Conservation (phyloP, 2,113 vertebrate genomes). For the Herpetotheres cachinnans region DNA sequence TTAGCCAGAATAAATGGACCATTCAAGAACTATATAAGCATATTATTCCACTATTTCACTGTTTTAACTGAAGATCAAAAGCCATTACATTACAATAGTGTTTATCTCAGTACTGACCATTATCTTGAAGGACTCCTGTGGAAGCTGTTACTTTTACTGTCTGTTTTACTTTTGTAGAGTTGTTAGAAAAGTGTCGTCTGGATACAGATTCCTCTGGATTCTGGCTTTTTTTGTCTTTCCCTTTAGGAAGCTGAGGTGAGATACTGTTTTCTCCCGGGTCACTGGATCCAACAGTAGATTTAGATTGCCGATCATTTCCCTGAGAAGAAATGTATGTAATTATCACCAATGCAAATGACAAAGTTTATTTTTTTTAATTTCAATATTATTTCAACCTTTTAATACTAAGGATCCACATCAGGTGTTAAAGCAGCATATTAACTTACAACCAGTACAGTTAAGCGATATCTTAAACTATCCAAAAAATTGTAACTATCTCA, state of each 20-base stretch:
- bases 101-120: constrained; percentile 70
- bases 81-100: not conserved
- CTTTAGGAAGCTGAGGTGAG: constrained; percentile 72
- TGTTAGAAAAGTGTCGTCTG: constrained; percentile 74
- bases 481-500: not conserved
- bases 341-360: not conserved
- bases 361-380: not conserved
- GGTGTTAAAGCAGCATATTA: not conserved
- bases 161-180: constrained; percentile 71
- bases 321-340: not conserved
- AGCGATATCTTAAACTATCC: not conserved
- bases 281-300: constrained; percentile 72
- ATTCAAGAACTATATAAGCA: not conserved
- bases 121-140: constrained; percentile 38
- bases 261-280: constrained; percentile 70
- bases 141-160: constrained; percentile 67
- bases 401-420: not conserved
- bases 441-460: not conserved
- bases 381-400: not conserved
- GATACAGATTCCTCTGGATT: constrained; percentile 65
- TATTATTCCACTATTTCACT: not conserved
- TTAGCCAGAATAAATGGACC: not conserved
- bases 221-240: constrained; percentile 70
- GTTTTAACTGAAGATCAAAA: not conserved
- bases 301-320: constrained; percentile 75